Conservation (phyloP, 2,888 invertebrate species). For the Dolomedes plantarius region DNA sequence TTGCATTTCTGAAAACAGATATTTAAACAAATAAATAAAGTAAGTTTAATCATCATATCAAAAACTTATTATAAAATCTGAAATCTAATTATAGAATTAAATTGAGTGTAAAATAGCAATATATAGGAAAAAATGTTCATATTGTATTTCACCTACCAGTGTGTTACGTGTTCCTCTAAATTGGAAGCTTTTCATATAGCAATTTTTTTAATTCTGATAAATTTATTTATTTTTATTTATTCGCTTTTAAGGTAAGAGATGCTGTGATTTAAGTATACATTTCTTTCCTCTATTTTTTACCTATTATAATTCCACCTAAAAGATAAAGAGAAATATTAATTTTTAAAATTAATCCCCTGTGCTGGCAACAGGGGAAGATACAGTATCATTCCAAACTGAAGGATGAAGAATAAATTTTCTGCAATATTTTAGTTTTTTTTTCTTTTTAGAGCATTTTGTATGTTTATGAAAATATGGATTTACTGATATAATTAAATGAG, state of each 20-base stretch:
- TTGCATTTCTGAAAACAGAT: neutral
- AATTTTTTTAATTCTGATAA: too few relatives aligned
- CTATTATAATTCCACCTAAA: neutral
- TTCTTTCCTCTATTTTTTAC: neutral
- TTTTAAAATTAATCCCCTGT: constrained; percentile 18
- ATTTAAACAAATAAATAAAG: neutral
- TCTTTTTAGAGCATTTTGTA: neutral
- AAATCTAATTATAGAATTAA: constrained; percentile 19
- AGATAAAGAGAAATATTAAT: neutral
- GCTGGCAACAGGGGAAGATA: constrained; percentile 40
- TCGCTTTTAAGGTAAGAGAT: neutral
- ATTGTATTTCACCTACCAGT: constrained; percentile 2
- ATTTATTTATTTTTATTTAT: constrained; percentile 10
- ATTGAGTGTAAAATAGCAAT: constrained; percentile 16
- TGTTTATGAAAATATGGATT: neutral
- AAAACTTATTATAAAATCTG: constrained; percentile 10
- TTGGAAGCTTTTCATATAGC: neutral
- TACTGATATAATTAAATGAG: neutral
- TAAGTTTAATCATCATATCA: constrained; percentile 14
- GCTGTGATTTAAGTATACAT: neutral
- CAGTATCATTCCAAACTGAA: constrained; percentile 34
- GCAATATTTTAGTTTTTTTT: constrained; percentile 1
- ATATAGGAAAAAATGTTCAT: constrained; percentile 14
- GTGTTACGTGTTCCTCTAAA: constrained; percentile 12
- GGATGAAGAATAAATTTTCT: neutral